These are phyloP conservation scores for Cantharis flavilabris DNA, from an alignment of 2,888 invertebrate genomes.

Conservation along the genomic window DNA sequence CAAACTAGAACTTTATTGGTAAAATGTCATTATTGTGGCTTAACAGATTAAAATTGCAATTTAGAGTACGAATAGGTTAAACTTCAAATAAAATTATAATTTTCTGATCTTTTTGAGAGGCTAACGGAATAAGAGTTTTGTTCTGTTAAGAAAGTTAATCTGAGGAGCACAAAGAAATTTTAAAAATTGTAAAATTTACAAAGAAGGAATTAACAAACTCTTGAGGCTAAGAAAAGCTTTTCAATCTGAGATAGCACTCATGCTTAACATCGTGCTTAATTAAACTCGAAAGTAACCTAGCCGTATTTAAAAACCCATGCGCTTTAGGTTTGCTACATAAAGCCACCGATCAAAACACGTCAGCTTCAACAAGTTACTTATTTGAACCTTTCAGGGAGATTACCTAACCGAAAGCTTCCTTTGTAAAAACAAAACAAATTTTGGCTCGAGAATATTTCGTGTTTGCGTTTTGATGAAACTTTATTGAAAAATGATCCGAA, in stretches of 20 bases:
- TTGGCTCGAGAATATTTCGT: background rate
- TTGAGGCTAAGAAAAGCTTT: background rate
- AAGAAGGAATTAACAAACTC: background rate
- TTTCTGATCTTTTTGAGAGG: background rate
- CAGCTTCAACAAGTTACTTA: background rate
- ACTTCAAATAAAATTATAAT: background rate
- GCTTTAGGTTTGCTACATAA: background rate
- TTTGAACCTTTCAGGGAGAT: background rate
- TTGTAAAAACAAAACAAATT: background rate
- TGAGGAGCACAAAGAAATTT: background rate
- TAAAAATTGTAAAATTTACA: background rate
- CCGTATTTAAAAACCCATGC: background rate
- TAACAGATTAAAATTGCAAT: background rate
- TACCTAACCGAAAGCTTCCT: background rate
- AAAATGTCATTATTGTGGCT: background rate
- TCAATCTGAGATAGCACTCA: background rate
- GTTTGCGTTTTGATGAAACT: background rate
- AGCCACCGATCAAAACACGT: background rate
- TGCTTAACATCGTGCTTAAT: conserved; percentile 2
- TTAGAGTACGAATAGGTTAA: background rate
- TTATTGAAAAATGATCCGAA: background rate
- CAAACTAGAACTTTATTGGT: background rate
- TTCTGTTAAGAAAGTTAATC: background rate
- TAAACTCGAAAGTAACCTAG: background rate
- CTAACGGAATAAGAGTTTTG: background rate